These are phyloP conservation scores for Trematocara variabile DNA, from an alignment of 2,113 vertebrate genomes.

Conservation along the genomic window DNA sequence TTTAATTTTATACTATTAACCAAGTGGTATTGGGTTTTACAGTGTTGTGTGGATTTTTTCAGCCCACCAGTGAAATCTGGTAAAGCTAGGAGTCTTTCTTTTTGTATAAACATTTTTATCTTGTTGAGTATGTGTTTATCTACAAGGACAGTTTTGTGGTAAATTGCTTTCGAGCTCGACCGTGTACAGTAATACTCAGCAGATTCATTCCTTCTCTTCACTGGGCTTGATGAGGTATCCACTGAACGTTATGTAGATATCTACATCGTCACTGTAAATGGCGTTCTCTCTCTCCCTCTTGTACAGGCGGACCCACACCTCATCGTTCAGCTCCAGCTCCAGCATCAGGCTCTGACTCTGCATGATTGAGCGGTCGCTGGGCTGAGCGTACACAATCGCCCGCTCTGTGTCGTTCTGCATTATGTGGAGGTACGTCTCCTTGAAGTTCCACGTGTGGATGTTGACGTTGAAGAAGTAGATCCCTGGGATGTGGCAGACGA, in stretches of 20 bases:
- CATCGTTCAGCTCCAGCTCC: constrained; percentile 75
- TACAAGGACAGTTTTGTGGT: neutral
- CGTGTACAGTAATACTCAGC: neutral
- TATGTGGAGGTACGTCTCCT: constrained; percentile 94
- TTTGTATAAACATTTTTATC: neutral
- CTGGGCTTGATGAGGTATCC: constrained; percentile 83
- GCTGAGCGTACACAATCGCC: constrained; percentile 90
- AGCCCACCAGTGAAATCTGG: neutral
- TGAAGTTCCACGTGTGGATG: constrained; percentile 98
- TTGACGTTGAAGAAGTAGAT: constrained; percentile 95
- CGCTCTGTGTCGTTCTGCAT: constrained; percentile 82
- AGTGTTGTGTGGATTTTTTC: neutral
- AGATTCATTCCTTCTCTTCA: neutral
- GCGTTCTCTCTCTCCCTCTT: constrained; percentile 90
- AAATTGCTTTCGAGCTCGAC: neutral
- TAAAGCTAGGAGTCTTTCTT: neutral
- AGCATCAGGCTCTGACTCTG: constrained; percentile 96
- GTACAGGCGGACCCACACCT: constrained; percentile 89
- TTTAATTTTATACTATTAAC: neutral
- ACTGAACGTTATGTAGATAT: constrained; percentile 91
- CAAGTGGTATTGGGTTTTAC: neutral
- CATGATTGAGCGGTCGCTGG: constrained; percentile 96
- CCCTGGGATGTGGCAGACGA: constrained; percentile 78
- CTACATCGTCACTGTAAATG: constrained; percentile 89
- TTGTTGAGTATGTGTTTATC: neutral